A percentile compares a stretch with the other conserved stretches of the same genome.
phyloP scores from a whole-genome alignment of 2,113 vertebrate genomes.

The Myocastor coypus region DNA sequence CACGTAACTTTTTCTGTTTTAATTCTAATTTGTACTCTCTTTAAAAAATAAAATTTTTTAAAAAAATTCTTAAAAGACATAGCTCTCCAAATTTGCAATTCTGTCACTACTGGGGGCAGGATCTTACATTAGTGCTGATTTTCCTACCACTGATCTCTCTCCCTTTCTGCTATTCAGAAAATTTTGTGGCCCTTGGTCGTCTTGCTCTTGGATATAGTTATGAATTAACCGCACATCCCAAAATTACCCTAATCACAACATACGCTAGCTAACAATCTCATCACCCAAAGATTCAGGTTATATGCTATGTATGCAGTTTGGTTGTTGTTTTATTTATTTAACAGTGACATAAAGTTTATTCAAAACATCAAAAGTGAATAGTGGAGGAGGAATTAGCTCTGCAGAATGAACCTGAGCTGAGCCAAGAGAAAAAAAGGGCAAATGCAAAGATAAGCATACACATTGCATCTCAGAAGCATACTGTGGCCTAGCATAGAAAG shows the following conservation, averaged over 20 bases:
- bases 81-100: background rate
- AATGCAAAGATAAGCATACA: background rate
- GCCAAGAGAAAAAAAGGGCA: background rate
- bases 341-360: background rate
- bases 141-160: background rate
- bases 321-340: background rate
- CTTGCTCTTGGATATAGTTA: background rate
- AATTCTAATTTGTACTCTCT: too few relatives aligned
- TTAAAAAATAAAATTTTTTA: too few relatives aligned
- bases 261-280: background rate
- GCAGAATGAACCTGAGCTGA: background rate
- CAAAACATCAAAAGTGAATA: background rate
- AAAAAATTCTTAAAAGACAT: too few relatives aligned
- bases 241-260: background rate
- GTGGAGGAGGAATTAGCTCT: background rate
- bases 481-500: background rate
- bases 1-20: too few relatives aligned
- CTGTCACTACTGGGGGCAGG: background rate
- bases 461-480: background rate
- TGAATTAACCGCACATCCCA: constrained; percentile 16
- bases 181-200: background rate
- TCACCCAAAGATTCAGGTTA: background rate
- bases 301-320: background rate
- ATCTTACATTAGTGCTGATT: background rate
- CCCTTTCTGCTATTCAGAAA: background rate